A percentile compares a stretch with the other conserved stretches of the same genome.
Conservation (phyloP, 2,113 vertebrate species). For the Lophotis ruficrista region DNA sequence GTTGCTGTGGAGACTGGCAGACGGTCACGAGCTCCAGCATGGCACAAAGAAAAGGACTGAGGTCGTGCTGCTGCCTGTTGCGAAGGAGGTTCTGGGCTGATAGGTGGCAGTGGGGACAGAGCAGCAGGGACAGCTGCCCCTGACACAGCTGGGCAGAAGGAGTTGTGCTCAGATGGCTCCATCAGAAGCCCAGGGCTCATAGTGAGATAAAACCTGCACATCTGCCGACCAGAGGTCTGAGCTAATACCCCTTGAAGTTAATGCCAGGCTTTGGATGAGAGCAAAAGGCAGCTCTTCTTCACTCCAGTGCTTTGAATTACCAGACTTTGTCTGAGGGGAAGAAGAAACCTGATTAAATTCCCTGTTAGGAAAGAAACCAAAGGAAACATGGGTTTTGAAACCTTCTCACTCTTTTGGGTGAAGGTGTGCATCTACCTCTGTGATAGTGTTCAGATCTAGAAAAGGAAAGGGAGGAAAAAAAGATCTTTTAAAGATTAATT, state of each 20-base stretch:
- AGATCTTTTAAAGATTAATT: not conserved
- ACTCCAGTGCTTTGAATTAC: not conserved
- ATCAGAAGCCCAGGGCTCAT: not conserved
- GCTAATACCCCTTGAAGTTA: not conserved
- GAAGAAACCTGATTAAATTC: not conserved
- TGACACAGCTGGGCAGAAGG: not conserved
- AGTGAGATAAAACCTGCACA: not conserved
- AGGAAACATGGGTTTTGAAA: not conserved
- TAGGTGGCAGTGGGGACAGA: not conserved
- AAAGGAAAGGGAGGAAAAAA: not conserved
- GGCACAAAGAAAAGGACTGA: not conserved
- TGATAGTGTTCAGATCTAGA: not conserved
- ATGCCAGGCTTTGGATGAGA: not conserved
- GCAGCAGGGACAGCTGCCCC: not conserved
- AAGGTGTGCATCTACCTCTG: not conserved
- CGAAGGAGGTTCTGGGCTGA: not conserved
- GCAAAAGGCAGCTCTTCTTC: not conserved
- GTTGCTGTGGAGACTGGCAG: constrained; percentile 25
- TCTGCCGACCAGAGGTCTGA: not conserved
- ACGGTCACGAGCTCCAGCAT: not conserved
- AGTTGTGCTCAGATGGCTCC: not conserved
- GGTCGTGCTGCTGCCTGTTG: not conserved
- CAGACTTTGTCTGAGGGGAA: not conserved
- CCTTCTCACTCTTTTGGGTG: not conserved
- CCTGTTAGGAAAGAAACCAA: not conserved